A percentile compares a stretch with the other conserved stretches of the same genome.
phyloP scores from a whole-genome alignment of 2,113 vertebrate genomes.

The Columbina picui region DNA sequence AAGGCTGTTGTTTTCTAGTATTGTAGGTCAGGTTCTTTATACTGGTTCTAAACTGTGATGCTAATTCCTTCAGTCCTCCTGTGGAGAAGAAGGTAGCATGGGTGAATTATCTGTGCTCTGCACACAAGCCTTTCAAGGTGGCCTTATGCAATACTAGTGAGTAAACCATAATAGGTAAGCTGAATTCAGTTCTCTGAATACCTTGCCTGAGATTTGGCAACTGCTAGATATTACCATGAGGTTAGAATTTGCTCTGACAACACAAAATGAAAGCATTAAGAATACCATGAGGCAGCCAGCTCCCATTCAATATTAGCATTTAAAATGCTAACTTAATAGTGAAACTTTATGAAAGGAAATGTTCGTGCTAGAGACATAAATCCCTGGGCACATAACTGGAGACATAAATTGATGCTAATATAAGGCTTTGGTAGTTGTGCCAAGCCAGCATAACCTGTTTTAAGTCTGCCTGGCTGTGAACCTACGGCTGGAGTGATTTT shows the following conservation, averaged over 20 bases:
- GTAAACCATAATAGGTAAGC: accelerated
- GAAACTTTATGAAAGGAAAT: not conserved
- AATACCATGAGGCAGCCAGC: not conserved
- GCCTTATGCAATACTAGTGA: accelerated
- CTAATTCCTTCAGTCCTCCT: not conserved
- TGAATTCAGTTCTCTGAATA: not conserved
- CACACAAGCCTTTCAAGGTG: not conserved
- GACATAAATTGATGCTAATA: not conserved
- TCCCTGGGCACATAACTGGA: not conserved
- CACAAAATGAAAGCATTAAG: not conserved
- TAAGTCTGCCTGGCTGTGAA: not conserved
- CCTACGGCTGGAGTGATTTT: not conserved
- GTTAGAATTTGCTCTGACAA: not conserved
- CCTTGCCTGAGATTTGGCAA: not conserved
- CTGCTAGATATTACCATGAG: not conserved
- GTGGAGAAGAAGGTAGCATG: not conserved
- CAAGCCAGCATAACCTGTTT: not conserved
- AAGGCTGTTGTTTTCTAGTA: not conserved
- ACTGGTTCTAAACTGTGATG: not conserved
- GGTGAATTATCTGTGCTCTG: not conserved
- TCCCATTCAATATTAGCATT: not conserved
- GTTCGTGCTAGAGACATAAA: not conserved
- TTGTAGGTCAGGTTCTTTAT: not conserved
- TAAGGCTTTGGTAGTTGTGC: not conserved
- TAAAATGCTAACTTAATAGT: constrained; percentile 4